A percentile compares a stretch with the other conserved stretches of the same genome.
phyloP scores from a whole-genome alignment of 2,113 vertebrate species.

The Sclerurus mexicanus region DNA sequence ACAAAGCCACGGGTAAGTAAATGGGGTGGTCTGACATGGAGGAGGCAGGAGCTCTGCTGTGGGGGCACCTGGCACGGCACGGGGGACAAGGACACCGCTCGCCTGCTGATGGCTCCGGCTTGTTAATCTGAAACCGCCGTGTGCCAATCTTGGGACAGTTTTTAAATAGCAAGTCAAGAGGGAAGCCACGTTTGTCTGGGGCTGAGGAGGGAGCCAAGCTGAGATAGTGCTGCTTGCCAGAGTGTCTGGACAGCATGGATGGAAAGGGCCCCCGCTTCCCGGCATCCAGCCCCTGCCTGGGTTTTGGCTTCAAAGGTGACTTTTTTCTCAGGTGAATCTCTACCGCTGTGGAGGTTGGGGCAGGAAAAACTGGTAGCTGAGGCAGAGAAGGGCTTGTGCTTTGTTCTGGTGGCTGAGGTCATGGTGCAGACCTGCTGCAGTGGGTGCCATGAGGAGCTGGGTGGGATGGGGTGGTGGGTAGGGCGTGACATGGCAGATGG shows the following conservation, averaged over 20 bases:
- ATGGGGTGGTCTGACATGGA: neutral
- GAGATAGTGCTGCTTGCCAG: neutral
- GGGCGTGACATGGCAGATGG: slow-evolving; percentile 34
- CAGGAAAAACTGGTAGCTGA: neutral
- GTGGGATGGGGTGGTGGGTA: neutral
- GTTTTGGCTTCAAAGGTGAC: slow-evolving; percentile 1
- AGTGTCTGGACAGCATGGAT: neutral
- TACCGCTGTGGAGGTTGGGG: neutral
- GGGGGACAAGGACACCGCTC: neutral
- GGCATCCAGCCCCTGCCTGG: neutral
- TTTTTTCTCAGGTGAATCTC: slow-evolving; percentile 2
- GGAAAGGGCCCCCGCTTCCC: neutral
- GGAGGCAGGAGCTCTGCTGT: neutral
- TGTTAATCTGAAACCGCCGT: neutral
- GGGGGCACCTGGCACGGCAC: neutral
- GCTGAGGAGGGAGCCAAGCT: slow-evolving; percentile 8
- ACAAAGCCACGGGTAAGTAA: neutral
- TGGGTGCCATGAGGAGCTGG: neutral
- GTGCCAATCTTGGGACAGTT: neutral
- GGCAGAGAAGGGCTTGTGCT: neutral
- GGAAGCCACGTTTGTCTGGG: slow-evolving; percentile 1
- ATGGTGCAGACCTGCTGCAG: neutral
- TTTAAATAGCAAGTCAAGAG: slow-evolving; percentile 56
- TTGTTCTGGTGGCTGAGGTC: neutral
- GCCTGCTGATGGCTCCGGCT: neutral